A percentile compares a stretch with the other conserved stretches of the same genome.
phyloP scores from a whole-genome alignment of 30 jellyfish, hydroid and myxozoan genomes.

The Aurelia sp. region DNA sequence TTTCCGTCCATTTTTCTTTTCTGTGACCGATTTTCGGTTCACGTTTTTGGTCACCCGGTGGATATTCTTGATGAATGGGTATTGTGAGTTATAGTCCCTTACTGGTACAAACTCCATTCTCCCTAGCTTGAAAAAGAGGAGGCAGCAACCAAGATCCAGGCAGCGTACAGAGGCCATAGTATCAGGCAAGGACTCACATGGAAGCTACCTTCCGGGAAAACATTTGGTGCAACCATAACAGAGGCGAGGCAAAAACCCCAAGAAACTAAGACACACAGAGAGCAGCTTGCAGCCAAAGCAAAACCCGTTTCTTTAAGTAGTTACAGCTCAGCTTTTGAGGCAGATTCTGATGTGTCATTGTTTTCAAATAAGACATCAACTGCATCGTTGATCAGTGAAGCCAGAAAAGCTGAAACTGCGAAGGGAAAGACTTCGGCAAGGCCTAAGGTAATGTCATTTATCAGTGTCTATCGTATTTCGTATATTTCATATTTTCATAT shows the following conservation, averaged over 20 bases:
- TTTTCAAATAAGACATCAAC: conserved; percentile 56
- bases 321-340: conserved; percentile 51
- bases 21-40: no score
- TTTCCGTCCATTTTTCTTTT: no score
- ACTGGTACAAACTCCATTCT: background rate
- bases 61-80: no score
- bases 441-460: conserved; percentile 35
- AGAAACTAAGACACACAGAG: background rate
- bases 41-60: no score
- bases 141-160: conserved; percentile 94
- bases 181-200: conserved; percentile 77
- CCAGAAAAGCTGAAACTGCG: background rate
- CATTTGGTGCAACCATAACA: conserved; percentile 62
- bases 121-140: conserved; percentile 72
- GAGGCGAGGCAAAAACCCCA: conserved; percentile 49
- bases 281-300: conserved; percentile 7
- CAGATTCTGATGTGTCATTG: conserved; percentile 27
- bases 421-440: conserved; percentile 12
- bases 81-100: no score
- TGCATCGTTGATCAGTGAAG: conserved; percentile 52
- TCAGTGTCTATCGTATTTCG: background rate
- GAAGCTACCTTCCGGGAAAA: conserved; percentile 84
- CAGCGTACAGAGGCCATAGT: conserved; percentile 85
- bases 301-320: conserved; percentile 27
- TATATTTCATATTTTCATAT: no score